Conservation (phyloP, 2,888 invertebrate species). For the Brachynemurus nebulosus region DNA sequence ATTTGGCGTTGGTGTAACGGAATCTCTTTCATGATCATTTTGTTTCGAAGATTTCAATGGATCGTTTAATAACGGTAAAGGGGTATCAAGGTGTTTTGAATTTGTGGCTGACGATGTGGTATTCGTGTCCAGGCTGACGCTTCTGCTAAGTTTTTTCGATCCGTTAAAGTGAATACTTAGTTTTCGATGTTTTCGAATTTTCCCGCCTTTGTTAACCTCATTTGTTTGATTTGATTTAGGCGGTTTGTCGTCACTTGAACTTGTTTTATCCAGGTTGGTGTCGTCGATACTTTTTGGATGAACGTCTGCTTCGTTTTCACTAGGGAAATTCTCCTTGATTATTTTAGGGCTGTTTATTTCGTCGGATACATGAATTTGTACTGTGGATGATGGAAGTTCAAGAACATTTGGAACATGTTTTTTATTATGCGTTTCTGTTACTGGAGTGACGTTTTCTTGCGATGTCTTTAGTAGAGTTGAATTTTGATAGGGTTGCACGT, state of each 20-base stretch:
- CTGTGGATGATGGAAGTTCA: neutral
- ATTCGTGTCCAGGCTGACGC: too few relatives aligned
- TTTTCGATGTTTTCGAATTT: constrained; percentile 23
- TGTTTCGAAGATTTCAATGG: constrained; percentile 34
- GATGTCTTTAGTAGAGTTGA: neutral
- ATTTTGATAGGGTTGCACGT: too few relatives aligned
- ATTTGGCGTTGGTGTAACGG: too few relatives aligned
- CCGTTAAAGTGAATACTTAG: constrained; percentile 32
- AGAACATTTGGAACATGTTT: neutral
- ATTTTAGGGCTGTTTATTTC: constrained; percentile 18
- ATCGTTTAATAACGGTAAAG: constrained; percentile 36
- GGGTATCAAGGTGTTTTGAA: constrained; percentile 22
- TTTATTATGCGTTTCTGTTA: neutral
- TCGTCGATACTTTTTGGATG: constrained; percentile 7
- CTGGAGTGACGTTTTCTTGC: neutral
- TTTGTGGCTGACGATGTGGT: constrained; percentile 10
- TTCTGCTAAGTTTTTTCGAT: constrained; percentile 22
- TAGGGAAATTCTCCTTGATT: constrained; percentile 9
- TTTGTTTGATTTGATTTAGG: neutral
- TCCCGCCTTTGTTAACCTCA: constrained; percentile 7
- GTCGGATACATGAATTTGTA: constrained; percentile 20
- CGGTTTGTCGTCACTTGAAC: constrained; percentile 9
- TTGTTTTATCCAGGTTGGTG: constrained; percentile 7
- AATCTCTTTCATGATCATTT: constrained; percentile 27
- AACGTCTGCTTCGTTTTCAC: neutral